These are phyloP conservation scores for Scartelaos histophorus DNA, from an alignment of 2,113 vertebrate genomes.

Conservation along the genomic window DNA sequence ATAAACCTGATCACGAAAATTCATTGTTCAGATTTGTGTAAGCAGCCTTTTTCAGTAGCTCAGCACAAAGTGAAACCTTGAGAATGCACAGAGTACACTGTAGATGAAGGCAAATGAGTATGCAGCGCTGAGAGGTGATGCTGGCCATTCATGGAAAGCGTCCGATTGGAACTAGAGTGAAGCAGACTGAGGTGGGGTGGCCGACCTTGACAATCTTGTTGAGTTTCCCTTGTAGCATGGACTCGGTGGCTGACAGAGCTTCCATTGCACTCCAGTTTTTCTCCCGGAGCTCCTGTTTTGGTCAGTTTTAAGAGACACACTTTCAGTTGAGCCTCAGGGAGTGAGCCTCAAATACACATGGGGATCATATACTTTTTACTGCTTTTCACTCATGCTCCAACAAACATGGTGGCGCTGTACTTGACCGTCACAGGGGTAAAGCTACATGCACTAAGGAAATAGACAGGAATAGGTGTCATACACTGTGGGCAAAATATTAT, in stretches of 20 bases:
- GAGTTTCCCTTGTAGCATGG: slow-evolving; percentile 99
- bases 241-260: slow-evolving; percentile 99
- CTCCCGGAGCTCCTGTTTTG: slow-evolving; percentile 97
- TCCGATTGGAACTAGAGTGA: slow-evolving; percentile 85
- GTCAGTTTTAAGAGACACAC: slow-evolving; percentile 97
- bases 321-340: slow-evolving; percentile 89
- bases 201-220: slow-evolving; percentile 99
- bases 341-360: slow-evolving; percentile 48
- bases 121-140: slow-evolving; percentile 69
- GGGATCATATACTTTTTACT: slow-evolving; percentile 13
- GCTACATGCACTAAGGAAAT: slow-evolving; percentile 21
- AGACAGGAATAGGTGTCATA: slow-evolving; percentile 1
- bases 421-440: slow-evolving; percentile 24
- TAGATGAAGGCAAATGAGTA: slow-evolving; percentile 71
- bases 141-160: slow-evolving; percentile 71
- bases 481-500: not conserved
- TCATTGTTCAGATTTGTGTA: not conserved
- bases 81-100: slow-evolving; percentile 16
- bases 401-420: slow-evolving; percentile 12
- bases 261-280: slow-evolving; percentile 99
- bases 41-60: slow-evolving; percentile 15
- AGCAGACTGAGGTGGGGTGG: slow-evolving; percentile 81
- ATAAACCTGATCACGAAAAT: not conserved
- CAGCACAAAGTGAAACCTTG: slow-evolving; percentile 39
- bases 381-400: slow-evolving; percentile 39